These are phyloP conservation scores for Phaetusa simplex DNA, from an alignment of 2,113 vertebrate species.

Conservation along the genomic window DNA sequence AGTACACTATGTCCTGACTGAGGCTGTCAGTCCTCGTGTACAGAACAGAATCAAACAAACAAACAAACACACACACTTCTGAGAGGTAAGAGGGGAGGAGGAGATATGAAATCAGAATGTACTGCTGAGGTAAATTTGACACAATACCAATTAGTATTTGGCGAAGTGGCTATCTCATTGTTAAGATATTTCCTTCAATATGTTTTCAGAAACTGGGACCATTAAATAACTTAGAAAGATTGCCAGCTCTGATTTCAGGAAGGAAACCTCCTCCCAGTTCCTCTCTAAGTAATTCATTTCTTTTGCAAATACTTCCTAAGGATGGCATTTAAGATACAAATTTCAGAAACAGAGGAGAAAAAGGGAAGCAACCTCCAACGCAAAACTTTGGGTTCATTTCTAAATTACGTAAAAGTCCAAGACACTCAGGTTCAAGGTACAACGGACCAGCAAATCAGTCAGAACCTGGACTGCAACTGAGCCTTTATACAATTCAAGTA, in stretches of 20 bases:
- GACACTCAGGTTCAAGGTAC: not conserved
- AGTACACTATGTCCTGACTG: constrained; percentile 35
- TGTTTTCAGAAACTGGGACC: constrained; percentile 79
- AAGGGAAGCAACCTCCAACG: not conserved
- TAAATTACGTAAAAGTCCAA: not conserved
- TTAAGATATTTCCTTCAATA: constrained; percentile 83
- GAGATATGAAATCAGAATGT: constrained; percentile 73
- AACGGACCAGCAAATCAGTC: not conserved
- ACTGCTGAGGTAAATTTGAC: constrained; percentile 70
- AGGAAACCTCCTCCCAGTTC: constrained; percentile 85
- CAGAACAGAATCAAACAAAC: constrained; percentile 51
- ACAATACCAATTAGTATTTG: constrained; percentile 79
- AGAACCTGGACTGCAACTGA: not conserved
- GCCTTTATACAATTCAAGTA: not conserved
- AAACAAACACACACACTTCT: constrained; percentile 51
- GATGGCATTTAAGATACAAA: constrained; percentile 41
- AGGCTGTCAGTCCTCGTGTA: constrained; percentile 43
- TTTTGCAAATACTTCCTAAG: constrained; percentile 66
- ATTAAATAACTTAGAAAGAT: constrained; percentile 77
- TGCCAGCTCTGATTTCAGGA: constrained; percentile 81
- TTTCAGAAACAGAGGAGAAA: constrained; percentile 36
- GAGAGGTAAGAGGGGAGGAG: constrained; percentile 51
- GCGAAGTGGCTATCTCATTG: constrained; percentile 79
- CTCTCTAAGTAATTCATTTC: constrained; percentile 74
- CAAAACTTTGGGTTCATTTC: not conserved